Evolutionary conservation across 1,140 invertebrate species (phyloP).

Genomic region (Maconellicoccus hirsutus): DNA sequence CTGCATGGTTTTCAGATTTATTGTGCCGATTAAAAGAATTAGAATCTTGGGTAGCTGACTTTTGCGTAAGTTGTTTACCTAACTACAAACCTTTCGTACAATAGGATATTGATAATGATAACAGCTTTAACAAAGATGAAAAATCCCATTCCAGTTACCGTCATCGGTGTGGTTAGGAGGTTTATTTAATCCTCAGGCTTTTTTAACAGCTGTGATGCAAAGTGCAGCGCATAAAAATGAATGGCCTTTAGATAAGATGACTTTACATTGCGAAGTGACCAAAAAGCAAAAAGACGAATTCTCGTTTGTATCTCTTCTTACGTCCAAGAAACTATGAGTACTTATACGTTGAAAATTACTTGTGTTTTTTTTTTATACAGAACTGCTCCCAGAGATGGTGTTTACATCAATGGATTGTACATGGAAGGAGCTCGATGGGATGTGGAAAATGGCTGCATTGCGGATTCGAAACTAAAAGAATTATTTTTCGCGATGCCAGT

Average conservation of each 20-base stretch:
- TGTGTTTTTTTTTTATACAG: constrained; percentile 34
- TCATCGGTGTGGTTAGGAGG: constrained; percentile 82
- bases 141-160: constrained; percentile 46
- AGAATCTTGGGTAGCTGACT: constrained; percentile 65
- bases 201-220: constrained; percentile 95
- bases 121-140: no score
- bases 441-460: constrained; percentile 55
- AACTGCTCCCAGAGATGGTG: constrained; percentile 74
- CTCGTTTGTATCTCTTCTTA: constrained; percentile 36
- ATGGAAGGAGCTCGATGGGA: constrained; percentile 95
- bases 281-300: constrained; percentile 82
- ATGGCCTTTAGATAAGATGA: constrained; percentile 92
- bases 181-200: constrained; percentile 94
- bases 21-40: constrained; percentile 63
- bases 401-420: constrained; percentile 77
- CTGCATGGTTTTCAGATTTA: constrained; percentile 79
- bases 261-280: constrained; percentile 84
- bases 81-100: no score
- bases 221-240: constrained; percentile 89
- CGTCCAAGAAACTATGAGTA: neutral
- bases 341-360: neutral
- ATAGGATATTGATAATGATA: neutral
- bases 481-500: constrained; percentile 82
- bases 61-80: constrained; percentile 49
- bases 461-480: constrained; percentile 77